These are phyloP conservation scores for Mactromeris polynyma DNA, from an alignment of 2,888 invertebrate species.

Conservation along the genomic window DNA sequence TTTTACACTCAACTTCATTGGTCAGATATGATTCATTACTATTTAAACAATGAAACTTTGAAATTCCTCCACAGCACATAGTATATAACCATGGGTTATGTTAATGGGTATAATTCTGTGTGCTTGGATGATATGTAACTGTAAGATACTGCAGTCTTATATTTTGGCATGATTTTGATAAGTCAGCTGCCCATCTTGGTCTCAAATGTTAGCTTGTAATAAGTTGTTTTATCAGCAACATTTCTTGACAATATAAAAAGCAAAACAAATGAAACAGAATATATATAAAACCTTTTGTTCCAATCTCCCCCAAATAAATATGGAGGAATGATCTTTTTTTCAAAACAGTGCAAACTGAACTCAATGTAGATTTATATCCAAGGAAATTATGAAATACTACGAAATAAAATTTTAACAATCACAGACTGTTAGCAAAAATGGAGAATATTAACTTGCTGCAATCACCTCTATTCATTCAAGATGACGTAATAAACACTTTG, in stretches of 20 bases:
- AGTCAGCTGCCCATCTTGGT: neutral
- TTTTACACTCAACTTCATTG: no score
- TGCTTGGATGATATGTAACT: no score
- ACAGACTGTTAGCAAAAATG: no score
- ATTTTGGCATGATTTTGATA: no score
- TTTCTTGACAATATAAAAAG: neutral
- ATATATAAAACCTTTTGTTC: neutral
- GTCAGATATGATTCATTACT: no score
- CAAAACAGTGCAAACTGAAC: neutral
- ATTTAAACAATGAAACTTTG: no score
- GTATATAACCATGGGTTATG: no score
- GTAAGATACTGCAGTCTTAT: no score
- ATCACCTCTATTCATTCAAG: slow-evolving; percentile 31
- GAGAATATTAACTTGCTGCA: neutral
- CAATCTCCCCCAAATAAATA: neutral
- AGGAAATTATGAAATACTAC: neutral
- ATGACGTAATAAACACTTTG: slow-evolving; percentile 42
- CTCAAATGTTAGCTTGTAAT: neutral
- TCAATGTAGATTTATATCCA: neutral
- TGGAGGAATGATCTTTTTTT: neutral
- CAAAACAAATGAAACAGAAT: neutral
- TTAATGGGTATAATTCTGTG: no score
- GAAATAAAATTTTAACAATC: neutral
- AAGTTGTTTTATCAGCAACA: neutral
- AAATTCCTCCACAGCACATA: no score